Percentiles rank a stretch among this genome's conserved stretches.
Conservation (phyloP, 2,888 invertebrate species). For the Salpingus planirostris region DNA sequence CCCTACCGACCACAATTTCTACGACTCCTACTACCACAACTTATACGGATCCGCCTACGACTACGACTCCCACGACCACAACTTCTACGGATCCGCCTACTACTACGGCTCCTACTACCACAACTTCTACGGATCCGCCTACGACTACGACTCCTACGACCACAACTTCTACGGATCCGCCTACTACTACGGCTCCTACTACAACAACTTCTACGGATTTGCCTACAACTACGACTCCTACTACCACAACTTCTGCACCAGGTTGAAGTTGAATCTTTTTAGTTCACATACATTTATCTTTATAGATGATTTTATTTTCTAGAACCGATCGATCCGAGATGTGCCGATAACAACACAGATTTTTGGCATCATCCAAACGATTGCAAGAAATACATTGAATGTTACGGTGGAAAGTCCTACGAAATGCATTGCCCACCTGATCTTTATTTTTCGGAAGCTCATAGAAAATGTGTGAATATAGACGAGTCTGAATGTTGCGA, state of each 20-base stretch:
- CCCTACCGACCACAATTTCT: no score
- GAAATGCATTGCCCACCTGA: constrained; percentile 2
- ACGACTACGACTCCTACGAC: neutral
- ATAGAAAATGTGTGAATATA: constrained; percentile 1
- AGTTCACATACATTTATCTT: neutral
- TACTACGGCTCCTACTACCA: neutral
- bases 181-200: neutral
- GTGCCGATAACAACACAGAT: constrained; percentile 1
- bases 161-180: neutral
- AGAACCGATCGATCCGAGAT: constrained; percentile 2
- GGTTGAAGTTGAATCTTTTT: neutral
- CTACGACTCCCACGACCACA: neutral
- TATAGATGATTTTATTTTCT: neutral
- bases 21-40: neutral
- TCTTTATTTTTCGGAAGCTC: constrained; percentile 4
- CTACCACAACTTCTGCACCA: neutral
- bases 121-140: neutral
- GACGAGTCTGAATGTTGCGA: constrained; percentile 7
- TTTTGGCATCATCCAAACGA: constrained; percentile 1
- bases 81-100: neutral
- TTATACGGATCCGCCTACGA: neutral
- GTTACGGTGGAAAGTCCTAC: constrained; percentile 1
- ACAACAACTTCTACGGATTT: neutral
- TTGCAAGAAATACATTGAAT: constrained; percentile 2
- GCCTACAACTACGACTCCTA: neutral